Conservation (phyloP, 2,888 invertebrate genomes). For the Chloroclysta siterata region DNA sequence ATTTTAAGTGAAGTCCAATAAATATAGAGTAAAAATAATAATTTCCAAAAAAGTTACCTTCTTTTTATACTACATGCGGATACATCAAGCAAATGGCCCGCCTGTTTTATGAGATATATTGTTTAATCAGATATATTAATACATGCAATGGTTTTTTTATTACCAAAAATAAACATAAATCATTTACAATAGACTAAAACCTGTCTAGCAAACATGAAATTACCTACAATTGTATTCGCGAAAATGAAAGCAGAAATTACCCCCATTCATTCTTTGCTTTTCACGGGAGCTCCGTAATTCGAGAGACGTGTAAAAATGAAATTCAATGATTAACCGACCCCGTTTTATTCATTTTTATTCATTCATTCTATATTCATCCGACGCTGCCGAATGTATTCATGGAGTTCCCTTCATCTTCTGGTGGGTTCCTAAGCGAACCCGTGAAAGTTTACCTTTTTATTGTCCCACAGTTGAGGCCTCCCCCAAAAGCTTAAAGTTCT, state of each 20-base stretch:
- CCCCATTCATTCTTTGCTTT: not conserved
- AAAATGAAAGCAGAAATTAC: conserved; percentile 3
- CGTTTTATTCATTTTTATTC: conserved; percentile 71
- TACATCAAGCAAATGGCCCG: no score
- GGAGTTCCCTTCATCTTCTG: conserved; percentile 53
- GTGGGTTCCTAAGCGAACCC: conserved; percentile 19
- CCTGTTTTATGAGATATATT: no score
- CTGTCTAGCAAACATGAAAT: not conserved
- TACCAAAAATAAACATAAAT: not conserved
- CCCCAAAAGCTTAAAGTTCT: no score
- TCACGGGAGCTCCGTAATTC: conserved; percentile 45
- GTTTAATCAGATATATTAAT: no score
- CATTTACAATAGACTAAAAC: not conserved
- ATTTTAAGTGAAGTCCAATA: no score
- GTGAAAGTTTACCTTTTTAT: not conserved
- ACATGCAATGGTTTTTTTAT: no score
- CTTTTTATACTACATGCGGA: no score
- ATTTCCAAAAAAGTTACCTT: no score
- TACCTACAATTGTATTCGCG: not conserved
- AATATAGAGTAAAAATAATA: no score
- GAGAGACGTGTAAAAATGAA: conserved; percentile 54
- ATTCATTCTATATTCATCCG: conserved; percentile 75
- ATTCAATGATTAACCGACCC: conserved; percentile 73
- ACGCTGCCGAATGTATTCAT: conserved; percentile 74
- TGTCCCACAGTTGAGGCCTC: not conserved